Evolutionary conservation across 2,888 invertebrate genomes (phyloP), one percentile per base, ranked within the genome.

Genomic region (Drosophila niveifrons): DNA sequence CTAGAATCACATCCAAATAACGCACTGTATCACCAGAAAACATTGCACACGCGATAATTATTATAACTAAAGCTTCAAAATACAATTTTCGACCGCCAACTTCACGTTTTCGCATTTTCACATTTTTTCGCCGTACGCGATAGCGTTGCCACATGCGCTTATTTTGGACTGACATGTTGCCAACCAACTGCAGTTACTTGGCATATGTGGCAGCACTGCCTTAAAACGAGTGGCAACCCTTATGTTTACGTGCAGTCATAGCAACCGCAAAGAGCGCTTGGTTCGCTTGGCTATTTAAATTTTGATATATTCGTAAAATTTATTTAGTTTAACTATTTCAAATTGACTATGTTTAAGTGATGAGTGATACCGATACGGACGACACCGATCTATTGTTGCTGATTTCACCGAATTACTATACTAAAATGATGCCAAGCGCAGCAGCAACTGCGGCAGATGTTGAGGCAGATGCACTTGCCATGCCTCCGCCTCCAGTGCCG

Each of bases 361-460:
- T 87, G 85, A 85, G 84, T 57, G 84, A 73, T 52, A 95, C 94
- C 93, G 95, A 95, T 90, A 94, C 95, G 70, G 97, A 96, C 94
- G 97, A 97, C 93, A 97, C 97, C 3, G 97, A 97, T 92, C 95
- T 96, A 88, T 93, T 97, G 75, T 92, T 97, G 82, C 92, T 96
- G 82, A 96, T 97, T 90, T 96, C 96, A 70, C 97, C 97, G 11
- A 95, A 96, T 91, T 95, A 96, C 86, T 96, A 73, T 17, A 90
- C 59, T 10, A 80, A 66, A 65, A 75, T 76, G 74, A 72, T 58
- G 44, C 61, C 58, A 43, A 57, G 57, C 43, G 72, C 50, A 2
- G 48, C 66, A 1, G 61, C 58, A 50, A 57, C 59, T 46, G 75
- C 48, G 2, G 51, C 66, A 2, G 67, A 44, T 28, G 66, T 62